phyloP scores from a whole-genome alignment of 2,797 vertebrate genomes.

The Malurus splendens region DNA sequence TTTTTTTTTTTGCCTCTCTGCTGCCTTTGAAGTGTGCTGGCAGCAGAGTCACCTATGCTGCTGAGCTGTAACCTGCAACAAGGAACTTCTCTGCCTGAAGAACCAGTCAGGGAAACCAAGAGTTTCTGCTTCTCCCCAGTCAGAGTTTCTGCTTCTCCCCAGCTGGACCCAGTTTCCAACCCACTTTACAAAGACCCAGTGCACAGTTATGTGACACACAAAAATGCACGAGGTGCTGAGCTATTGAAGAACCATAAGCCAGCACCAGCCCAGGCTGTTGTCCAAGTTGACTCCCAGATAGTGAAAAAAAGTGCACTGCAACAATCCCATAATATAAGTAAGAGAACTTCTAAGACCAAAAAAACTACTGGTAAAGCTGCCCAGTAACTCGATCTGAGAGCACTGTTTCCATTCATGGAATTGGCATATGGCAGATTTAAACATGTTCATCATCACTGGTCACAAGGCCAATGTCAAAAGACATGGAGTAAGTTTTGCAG shows the following conservation, averaged over 20 bases:
- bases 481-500: neutral
- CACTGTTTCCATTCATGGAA: neutral
- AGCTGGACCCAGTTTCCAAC: fast-evolving
- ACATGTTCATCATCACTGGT: neutral
- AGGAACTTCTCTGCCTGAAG: neutral
- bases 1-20: neutral
- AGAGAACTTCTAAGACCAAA: neutral
- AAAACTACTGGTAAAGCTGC: neutral
- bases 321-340: neutral
- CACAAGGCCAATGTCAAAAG: neutral
- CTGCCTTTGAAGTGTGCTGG: neutral
- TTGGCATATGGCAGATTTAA: neutral
- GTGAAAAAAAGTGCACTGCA: neutral
- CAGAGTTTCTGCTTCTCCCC: fast-evolving
- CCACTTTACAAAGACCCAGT: neutral
- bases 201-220: fast-evolving
- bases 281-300: neutral
- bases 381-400: neutral
- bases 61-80: neutral
- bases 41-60: neutral
- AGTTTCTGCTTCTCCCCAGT: fast-evolving
- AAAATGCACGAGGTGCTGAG: neutral
- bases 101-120: neutral
- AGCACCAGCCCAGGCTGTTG: neutral
- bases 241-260: neutral